Conservation (phyloP, 1,140 invertebrate species). For the Lethrus apterus region DNA sequence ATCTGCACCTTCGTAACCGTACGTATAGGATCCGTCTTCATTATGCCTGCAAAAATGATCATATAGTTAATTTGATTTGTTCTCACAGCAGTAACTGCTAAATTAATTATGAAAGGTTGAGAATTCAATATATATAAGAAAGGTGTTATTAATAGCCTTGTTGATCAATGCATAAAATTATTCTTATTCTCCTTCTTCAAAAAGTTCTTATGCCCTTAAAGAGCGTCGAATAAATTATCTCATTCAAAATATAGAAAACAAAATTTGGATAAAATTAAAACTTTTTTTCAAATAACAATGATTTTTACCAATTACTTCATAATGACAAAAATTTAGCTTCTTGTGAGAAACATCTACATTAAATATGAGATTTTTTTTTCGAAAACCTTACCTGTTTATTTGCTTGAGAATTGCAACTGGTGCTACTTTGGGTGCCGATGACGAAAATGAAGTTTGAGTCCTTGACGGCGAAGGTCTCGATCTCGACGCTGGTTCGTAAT, state of each 20-base stretch:
- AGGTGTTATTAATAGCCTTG: neutral
- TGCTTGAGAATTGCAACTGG: conserved; percentile 77
- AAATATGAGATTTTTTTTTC: neutral
- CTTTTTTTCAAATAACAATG: neutral
- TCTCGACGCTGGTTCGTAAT: conserved; percentile 49
- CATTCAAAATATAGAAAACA: conserved; percentile 2
- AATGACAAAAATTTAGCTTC: neutral
- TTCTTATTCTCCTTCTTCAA: too few relatives aligned
- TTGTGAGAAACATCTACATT: neutral
- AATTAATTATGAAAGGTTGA: neutral
- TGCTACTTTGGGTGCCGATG: conserved; percentile 49
- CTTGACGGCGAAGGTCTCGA: conserved; percentile 45
- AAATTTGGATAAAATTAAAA: neutral
- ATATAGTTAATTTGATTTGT: neutral
- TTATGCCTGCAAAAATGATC: conserved; percentile 57
- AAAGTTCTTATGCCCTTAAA: neutral
- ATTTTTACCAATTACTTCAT: neutral
- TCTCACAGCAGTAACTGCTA: neutral
- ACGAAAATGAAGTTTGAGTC: conserved; percentile 38
- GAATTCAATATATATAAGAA: neutral
- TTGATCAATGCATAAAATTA: neutral
- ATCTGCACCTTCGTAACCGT: conserved; percentile 76
- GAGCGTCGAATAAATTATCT: neutral
- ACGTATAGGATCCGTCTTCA: conserved; percentile 80
- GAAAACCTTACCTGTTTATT: conserved; percentile 69